phyloP scores from a whole-genome alignment of 2,888 invertebrate genomes.

The Stenchaetothrips biformis region DNA sequence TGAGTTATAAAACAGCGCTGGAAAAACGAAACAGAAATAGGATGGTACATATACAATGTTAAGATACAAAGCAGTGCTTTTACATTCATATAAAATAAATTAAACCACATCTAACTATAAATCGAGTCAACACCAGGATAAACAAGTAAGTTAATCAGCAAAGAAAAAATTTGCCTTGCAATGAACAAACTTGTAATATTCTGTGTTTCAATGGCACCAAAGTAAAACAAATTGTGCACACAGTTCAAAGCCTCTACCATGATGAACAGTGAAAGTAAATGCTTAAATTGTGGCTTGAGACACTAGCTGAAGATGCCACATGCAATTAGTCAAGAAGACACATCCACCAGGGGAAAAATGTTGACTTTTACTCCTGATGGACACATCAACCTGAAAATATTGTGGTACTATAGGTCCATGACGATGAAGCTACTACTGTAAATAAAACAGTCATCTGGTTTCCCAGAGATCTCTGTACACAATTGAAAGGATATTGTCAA shows the following conservation, averaged over 20 bases:
- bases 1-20: neutral
- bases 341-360: too few relatives aligned
- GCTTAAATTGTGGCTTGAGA: neutral
- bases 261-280: neutral
- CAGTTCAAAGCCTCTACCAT: neutral
- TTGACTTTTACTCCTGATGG: too few relatives aligned
- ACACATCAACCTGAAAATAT: too few relatives aligned
- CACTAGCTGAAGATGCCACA: too few relatives aligned
- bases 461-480: too few relatives aligned
- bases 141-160: neutral
- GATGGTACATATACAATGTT: neutral
- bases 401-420: too few relatives aligned
- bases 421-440: too few relatives aligned
- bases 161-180: neutral
- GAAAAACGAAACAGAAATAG: neutral
- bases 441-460: too few relatives aligned
- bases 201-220: constrained; percentile 14
- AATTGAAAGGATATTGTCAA: too few relatives aligned
- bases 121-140: neutral
- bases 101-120: constrained; percentile 1
- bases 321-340: too few relatives aligned
- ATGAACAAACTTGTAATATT: neutral
- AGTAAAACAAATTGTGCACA: neutral
- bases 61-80: constrained; percentile 1
- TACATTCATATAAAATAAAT: constrained; percentile 8